Evolutionary conservation across 1,140 invertebrate species (phyloP), one percentile per base, ranked within the genome.

Genomic region (Cryptotermes secundus): DNA sequence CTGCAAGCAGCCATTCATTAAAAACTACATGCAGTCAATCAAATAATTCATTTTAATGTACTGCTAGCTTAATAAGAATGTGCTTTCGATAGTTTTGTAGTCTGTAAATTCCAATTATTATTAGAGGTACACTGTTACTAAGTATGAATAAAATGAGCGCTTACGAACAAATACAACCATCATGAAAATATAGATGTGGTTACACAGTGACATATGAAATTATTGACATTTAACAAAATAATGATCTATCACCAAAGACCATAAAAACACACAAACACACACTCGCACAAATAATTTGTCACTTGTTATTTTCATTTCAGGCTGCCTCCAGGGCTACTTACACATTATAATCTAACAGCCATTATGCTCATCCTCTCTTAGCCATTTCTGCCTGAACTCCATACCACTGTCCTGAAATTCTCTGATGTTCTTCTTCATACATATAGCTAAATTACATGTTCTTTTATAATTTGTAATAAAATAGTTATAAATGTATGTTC

Each of bases 161-260:
- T 65, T 31, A 26, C 31, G 31, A 72, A 72, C 26, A 72, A 72
- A 31, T 31, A 65, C n/a, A 31, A 72, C n/a, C n/a, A 72, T 72
- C 9, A 26, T 72, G 59, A 14, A 72, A 72, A 72, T 72, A 72
- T 7, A 72, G 59, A 72, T 72, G n/a, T 31, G 4, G n/a, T n/a
- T 72, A 72, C n/a, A 31, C n/a, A 72, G 10, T 72, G 59, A 31
- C 6, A 31, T 72, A 31, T 31, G 45, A 19, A 72, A 72, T 72
- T 72, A 72, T 72, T 72, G 31, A 72, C 59, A 72, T 72, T 72
- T 72, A 72, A 72, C 59, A 72, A 72, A 72, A 31, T 72, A n/a
- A 72, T 59, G 6, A 22, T 72, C n/a, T 72, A 72, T 72, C 14
- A 72, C n/a, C 59, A 31, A 2, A 72, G 0, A 16, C 2, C 14